Base-by-base conservation (phyloP, 2,797 vertebrate genomes). In the Crypturellus tataupa region DNA sequence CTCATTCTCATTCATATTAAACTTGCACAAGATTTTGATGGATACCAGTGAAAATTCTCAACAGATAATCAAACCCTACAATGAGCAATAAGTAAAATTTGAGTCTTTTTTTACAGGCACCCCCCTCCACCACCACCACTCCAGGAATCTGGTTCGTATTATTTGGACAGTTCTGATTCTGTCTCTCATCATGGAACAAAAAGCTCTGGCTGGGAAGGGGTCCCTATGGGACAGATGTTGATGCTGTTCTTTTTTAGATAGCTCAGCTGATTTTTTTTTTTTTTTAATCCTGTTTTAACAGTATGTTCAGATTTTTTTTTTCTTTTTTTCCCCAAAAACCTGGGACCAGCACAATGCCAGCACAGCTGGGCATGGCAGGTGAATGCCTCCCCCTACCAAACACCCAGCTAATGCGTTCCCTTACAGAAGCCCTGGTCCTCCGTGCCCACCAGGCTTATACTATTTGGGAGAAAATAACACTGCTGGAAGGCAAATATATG, bases 151-250 rank as follows among this genome's bases (percentile, higher is more conserved):
- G 85, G 0, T 88, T 96, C 88, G 81, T 73, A 93, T 94, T 93
- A 93, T 80, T 77, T 33, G 11, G 68, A 91, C 42, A 67, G 64
- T 33, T 93, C 82, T 77, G 56, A 86, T 89, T 93, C 77, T 91
- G 82, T 73, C 60, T 95, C 83, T 94, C 56, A 71, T 91, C 68
- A 62, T 1, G 25, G 19, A 96, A 80, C n/a, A 86, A 88, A 95
- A 96, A 80, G 42, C 9, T 68, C 73, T 77, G 60, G 44, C 51
- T 63, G 69, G 37, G 53, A 69, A 87, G 35, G 25, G 59, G 47
- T 55, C 70, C 63, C 77, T 69, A 47, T 79, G 87, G 59, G 42
- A 80, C 24, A 67, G 33, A 93, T 80, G 56, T 86, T 68, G 12
- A 56, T 44, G 21, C 2, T 76, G n/a, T 39, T 53, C 10, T 87